Base-by-base conservation (phyloP, 2,113 vertebrate species). In the Pangasianodon hypophthalmus region DNA sequence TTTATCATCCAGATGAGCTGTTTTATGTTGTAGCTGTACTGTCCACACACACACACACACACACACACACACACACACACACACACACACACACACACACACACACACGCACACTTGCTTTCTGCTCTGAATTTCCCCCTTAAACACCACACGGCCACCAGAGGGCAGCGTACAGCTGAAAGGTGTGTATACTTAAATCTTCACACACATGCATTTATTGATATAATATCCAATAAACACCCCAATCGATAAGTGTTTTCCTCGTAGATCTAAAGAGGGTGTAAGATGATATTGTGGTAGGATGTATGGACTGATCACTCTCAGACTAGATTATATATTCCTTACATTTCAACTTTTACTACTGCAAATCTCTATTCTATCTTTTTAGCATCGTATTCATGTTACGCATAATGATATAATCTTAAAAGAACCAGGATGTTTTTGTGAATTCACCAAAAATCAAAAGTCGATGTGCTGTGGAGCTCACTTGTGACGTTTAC, bases 151-250 rank as follows among this genome's bases (percentile, higher is more conserved):
- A 64, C 19, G 1, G 26, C 44, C 84, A 69, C 26, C 60, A 85
- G 84, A 52, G 84, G 84, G 62, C 84, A 85, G 46, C 21, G 46
- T 48, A 9, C 44, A 85, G 60, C 46, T 69, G 26, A 85, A 46
- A 32, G 62, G 60, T 19, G 14, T 32, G 14, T 50, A 18, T 13
- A 41, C 7, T 10, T 0, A 62, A 84, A 10, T 60, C 44, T 80
- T 29, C 73, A 64, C 10, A 48, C 41, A 79, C 44, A 48, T 13
- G n/a, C 29, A 18, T 1, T 32, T n/a, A 81, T 54, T 32, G 48
- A 8, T 32, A n/a, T 1, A 9, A 18, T 1, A 7, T 82, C 29
- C 29, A 19, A 52, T 32, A 32, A 52, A 29, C 46, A 29, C 48
- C 18, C 14, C 29, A n/a, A 6, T 50, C 26, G 11, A 79, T 50